Base-by-base conservation (phyloP, 2,797 vertebrate species). In the Sebastes miniatus region DNA sequence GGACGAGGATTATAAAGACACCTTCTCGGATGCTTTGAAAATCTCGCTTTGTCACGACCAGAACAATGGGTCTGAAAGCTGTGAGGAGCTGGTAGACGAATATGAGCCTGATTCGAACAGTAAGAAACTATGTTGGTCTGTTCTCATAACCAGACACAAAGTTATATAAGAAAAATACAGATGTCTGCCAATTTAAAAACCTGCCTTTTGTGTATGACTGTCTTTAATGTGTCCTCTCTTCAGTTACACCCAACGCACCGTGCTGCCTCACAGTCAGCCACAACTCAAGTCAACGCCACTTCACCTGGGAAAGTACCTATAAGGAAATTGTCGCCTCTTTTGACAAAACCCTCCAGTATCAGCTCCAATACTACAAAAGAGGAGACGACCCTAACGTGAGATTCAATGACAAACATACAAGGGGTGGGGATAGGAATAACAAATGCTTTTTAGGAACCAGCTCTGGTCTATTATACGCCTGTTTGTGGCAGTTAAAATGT, bases 291-390 rank as follows among this genome's bases (percentile, higher is more conserved):
- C 59, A 70, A 1, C 67, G 77, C 54, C 63, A 57, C 83, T 95
- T 96, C 78, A 84, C 75, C 54, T 96, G 96, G 96, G 77, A 76
- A 12, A 95, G 89, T 25, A 87, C 89, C 54, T 96, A 96, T 12
- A 36, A 36, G 34, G 34, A 13, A 1, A 36, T 36, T 36, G 2
- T 12, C 34, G 4, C 2, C 4, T 5, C 34, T 36, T 13, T 36
- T 36, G 34, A 36, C 34, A 0, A 36, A 0, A 0, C 5, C 7
- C 80, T 96, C 43, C 39, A 8, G 25, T 96, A 92, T 78, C 59
- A 95, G 56, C 88, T 96, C 36, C 24, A n/a, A 1, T 86, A 79
- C 83, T 79, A 87, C 68, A 72, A 78, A 29, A 84, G 27, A 13
- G 82, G 52, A 73, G 67, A 88, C 54, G 4, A 34, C 34, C 10